These are phyloP conservation scores for Sterrhoptilus dennistouni DNA, from an alignment of 2,113 vertebrate genomes.

Conservation along the genomic window DNA sequence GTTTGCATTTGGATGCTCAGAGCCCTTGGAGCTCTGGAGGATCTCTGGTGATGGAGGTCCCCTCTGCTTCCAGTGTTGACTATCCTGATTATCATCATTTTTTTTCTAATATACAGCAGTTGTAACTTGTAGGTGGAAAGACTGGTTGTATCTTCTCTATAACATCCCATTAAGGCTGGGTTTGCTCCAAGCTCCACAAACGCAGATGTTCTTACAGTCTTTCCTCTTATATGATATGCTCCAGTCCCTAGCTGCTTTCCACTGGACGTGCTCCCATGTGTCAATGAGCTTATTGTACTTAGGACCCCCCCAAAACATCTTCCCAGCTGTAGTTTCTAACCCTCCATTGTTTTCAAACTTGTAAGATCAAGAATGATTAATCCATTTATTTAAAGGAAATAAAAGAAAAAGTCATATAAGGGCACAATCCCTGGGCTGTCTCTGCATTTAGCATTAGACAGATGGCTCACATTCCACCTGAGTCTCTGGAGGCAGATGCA, in stretches of 20 bases:
- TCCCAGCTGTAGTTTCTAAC: neutral
- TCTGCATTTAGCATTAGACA: slow-evolving; percentile 38
- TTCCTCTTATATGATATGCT: neutral
- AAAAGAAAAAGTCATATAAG: slow-evolving; percentile 11
- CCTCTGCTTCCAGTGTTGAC: neutral
- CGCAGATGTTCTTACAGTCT: neutral
- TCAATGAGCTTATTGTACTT: neutral
- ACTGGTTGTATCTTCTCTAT: neutral
- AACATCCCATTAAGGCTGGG: neutral
- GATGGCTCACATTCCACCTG: slow-evolving; percentile 59
- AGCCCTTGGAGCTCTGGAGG: neutral
- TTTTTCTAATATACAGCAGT: neutral
- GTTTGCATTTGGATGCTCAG: neutral
- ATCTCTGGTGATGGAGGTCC: neutral
- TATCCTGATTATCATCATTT: neutral
- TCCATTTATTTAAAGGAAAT: slow-evolving; percentile 31
- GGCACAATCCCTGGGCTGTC: neutral
- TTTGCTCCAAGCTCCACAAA: neutral
- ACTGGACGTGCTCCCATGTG: neutral
- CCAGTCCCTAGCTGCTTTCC: neutral
- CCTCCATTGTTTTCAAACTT: slow-evolving; percentile 17
- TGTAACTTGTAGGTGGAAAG: neutral
- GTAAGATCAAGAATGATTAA: slow-evolving; percentile 2
- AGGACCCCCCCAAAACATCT: neutral
- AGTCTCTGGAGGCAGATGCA: slow-evolving; percentile 57